A percentile compares a stretch with the other conserved stretches of the same genome.
Evolutionary conservation across 1,140 invertebrate species (phyloP).

Genomic region (Piezodorus guildinii): DNA sequence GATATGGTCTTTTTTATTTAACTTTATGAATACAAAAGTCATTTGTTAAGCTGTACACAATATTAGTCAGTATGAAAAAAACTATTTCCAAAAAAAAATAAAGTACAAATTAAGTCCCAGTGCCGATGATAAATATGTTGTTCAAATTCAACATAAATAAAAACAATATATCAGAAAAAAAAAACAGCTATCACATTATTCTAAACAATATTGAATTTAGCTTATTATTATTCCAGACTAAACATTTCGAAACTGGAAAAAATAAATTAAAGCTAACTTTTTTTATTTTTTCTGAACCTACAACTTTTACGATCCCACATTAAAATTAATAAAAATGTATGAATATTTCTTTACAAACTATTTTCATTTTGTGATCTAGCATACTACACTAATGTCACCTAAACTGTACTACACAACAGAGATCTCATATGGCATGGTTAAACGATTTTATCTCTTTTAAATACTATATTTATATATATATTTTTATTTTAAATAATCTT

Average conservation of each 20-base stretch:
- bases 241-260: not conserved
- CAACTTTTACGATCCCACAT: not conserved
- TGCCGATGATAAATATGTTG: not conserved
- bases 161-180: no score
- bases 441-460: constrained; percentile 1
- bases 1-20: not conserved
- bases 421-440: constrained; percentile 9
- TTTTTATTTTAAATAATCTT: not conserved
- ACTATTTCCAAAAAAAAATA: not conserved
- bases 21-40: not conserved
- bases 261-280: not conserved
- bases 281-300: not conserved
- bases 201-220: not conserved
- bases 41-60: not conserved
- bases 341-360: not conserved
- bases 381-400: constrained; percentile 1
- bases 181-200: no score
- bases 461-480: not conserved
- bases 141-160: not conserved
- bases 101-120: not conserved
- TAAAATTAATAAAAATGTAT: not conserved
- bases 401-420: constrained; percentile 7
- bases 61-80: not conserved
- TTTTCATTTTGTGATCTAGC: constrained; percentile 2
- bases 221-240: not conserved